Evolutionary conservation across 1,140 invertebrate species (phyloP).

Genomic region (Zaprionus africanus): DNA sequence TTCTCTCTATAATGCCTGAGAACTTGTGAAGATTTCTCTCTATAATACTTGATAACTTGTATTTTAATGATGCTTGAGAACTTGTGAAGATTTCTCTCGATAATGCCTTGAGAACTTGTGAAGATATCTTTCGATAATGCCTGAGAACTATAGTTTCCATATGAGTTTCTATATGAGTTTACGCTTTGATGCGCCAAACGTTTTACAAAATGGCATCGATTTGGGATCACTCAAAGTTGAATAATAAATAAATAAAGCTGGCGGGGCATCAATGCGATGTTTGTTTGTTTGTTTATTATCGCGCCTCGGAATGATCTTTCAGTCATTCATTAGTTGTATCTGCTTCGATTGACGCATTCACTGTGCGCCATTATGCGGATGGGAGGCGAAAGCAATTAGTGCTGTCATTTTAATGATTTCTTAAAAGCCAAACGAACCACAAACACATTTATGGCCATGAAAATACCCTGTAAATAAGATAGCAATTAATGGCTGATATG

Average conservation of each 20-base stretch:
- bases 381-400: slow-evolving; percentile 57
- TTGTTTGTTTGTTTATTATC: slow-evolving; percentile 49
- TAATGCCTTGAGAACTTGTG: no score
- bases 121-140: no score
- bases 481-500: no score
- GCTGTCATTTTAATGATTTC: slow-evolving; percentile 58
- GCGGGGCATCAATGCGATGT: slow-evolving; percentile 10
- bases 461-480: neutral
- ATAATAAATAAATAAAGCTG: slow-evolving; percentile 18
- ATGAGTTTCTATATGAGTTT: no score
- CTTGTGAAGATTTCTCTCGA: no score
- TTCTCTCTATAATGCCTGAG: no score
- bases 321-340: slow-evolving; percentile 8
- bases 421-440: slow-evolving; percentile 38
- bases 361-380: slow-evolving; percentile 27
- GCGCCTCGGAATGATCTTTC: slow-evolving; percentile 29
- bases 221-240: neutral
- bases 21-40: no score
- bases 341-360: slow-evolving; percentile 35
- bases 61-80: no score
- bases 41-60: no score
- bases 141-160: no score
- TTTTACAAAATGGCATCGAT: neutral
- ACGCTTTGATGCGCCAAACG: neutral
- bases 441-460: slow-evolving; percentile 3